Conservation (phyloP, 1,140 invertebrate genomes). For the Drosophila auraria region DNA sequence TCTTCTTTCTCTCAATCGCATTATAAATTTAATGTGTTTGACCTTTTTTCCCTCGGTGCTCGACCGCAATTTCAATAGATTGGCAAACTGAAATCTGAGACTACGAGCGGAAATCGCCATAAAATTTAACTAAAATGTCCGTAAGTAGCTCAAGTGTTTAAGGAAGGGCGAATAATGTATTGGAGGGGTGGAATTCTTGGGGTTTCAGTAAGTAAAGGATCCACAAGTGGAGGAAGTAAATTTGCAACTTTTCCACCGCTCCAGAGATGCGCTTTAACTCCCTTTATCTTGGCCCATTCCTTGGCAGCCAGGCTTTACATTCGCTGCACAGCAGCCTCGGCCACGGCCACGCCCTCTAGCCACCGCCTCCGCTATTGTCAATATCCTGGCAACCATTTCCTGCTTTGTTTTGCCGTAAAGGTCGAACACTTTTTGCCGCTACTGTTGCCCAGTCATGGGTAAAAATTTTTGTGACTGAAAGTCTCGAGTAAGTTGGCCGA, state of each 20-base stretch:
- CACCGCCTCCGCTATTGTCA: conserved; percentile 50
- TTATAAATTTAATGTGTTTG: conserved; percentile 82
- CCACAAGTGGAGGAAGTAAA: conserved; percentile 61
- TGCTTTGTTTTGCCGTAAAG: conserved; percentile 66
- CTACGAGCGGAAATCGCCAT: conserved; percentile 50
- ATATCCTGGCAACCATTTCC: conserved; percentile 78
- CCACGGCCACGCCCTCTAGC: conserved; percentile 40
- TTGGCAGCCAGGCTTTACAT: conserved; percentile 45
- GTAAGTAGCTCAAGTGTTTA: conserved; percentile 65
- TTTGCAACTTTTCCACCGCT: conserved; percentile 46
- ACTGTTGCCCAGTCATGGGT: conserved; percentile 71
- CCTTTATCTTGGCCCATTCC: conserved; percentile 1
- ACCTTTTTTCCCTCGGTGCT: conserved; percentile 60
- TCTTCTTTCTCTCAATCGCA: conserved; percentile 55
- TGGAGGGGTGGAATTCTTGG: not conserved
- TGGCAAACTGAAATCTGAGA: conserved; percentile 68
- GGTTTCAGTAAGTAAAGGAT: conserved; percentile 25
- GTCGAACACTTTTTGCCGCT: conserved; percentile 63
- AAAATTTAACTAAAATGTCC: conserved; percentile 80
- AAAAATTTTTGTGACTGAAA: conserved; percentile 67
- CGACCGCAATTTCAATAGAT: conserved; percentile 80
- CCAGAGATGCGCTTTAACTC: conserved; percentile 47
- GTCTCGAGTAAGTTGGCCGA: conserved; percentile 54
- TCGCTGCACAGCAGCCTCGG: conserved; percentile 54
- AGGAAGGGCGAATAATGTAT: conserved; percentile 10